A percentile compares a stretch with the other conserved stretches of the same genome.
Conservation (phyloP, 35 echinoderm and acorn worm genomes). For the Patiria miniata region DNA sequence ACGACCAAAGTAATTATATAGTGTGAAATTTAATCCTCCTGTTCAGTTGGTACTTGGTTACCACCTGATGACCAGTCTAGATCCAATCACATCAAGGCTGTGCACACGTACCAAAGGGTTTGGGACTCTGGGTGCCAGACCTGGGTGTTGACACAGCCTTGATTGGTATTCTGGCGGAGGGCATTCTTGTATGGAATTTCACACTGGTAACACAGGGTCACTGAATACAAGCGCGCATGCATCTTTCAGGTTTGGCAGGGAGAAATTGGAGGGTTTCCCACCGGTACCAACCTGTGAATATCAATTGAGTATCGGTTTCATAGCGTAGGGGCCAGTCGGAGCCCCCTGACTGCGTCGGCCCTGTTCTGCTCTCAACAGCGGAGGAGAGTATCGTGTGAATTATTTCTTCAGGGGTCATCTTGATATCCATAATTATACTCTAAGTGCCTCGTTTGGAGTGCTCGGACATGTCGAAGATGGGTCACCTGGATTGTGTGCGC, state of each 20-base stretch:
- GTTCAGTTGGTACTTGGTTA: not conserved
- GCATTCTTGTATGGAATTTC: conserved; percentile 4
- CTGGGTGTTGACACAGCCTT: not conserved
- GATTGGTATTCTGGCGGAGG: not conserved
- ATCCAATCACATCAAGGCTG: not conserved
- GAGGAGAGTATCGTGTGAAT: not conserved
- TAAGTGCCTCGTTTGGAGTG: too few relatives aligned
- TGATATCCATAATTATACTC: too few relatives aligned
- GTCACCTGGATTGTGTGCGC: too few relatives aligned
- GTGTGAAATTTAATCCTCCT: conserved; percentile 2
- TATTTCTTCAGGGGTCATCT: too few relatives aligned
- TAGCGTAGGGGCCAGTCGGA: not conserved
- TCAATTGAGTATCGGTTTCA: conserved; percentile 3
- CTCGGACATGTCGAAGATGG: too few relatives aligned
- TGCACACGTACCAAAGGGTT: not conserved
- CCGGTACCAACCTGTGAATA: not conserved
- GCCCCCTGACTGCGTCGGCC: not conserved
- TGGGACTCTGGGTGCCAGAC: not conserved
- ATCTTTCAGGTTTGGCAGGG: not conserved
- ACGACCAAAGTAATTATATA: not conserved
- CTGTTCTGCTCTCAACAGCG: not conserved
- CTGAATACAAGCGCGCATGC: not conserved
- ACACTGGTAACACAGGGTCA: not conserved
- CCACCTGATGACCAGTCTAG: not conserved
- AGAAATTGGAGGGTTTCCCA: not conserved